phyloP scores from a whole-genome alignment of 2,797 vertebrate genomes.

The Triplophysa bombifrons region DNA sequence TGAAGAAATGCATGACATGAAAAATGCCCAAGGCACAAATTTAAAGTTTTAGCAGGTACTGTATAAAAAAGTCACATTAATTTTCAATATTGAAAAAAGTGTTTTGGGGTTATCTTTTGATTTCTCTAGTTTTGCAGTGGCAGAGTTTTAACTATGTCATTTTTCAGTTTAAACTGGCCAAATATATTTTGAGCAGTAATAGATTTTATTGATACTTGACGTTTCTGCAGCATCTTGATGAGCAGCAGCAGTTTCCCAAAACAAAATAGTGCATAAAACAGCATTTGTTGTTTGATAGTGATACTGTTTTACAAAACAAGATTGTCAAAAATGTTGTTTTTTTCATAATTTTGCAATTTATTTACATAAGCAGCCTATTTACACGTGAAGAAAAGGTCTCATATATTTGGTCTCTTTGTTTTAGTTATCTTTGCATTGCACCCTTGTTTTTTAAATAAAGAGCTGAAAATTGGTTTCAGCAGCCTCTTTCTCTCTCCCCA shows the following conservation, averaged over 20 bases:
- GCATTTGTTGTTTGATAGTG: neutral
- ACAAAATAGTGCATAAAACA: neutral
- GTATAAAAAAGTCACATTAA: no score
- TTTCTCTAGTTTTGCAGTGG: no score
- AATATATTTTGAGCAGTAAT: no score
- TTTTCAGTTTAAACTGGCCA: no score
- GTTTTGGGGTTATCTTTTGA: no score
- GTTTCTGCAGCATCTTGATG: no score
- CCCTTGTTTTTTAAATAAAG: conserved; percentile 29
- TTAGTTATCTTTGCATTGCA: conserved; percentile 21
- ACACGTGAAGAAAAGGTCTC: neutral
- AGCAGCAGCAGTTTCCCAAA: no score
- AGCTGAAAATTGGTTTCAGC: conserved; percentile 19
- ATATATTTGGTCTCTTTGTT: conserved; percentile 1
- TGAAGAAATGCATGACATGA: neutral
- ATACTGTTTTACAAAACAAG: neutral
- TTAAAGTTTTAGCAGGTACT: no score
- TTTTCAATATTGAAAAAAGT: no score
- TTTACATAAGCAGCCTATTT: neutral
- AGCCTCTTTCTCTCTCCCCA: neutral
- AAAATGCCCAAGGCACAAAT: neutral
- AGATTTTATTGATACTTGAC: no score
- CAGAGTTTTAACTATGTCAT: no score
- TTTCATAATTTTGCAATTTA: neutral
- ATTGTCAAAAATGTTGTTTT: no score